Evolutionary conservation across 2,797 vertebrate species (phyloP).

Genomic region (Sciurus vulgaris): DNA sequence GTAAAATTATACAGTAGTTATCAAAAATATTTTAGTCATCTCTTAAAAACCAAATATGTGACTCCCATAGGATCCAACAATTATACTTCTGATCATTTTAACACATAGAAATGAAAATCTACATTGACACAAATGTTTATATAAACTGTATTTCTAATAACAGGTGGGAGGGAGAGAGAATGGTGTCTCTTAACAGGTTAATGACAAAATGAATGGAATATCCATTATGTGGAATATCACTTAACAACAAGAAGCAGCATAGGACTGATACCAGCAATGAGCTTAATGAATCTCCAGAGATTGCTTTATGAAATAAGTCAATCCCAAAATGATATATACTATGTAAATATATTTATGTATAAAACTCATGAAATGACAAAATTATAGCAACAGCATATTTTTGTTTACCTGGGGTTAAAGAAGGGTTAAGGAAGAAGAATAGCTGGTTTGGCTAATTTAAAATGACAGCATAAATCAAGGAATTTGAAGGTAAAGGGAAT

Average conservation of each 20-base stretch:
- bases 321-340: not conserved
- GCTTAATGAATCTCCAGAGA: not conserved
- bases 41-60: not conserved
- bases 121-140: not conserved
- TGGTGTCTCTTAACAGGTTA: not conserved
- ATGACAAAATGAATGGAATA: not conserved
- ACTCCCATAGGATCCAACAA: not conserved
- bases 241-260: not conserved
- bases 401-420: not conserved
- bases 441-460: not conserved
- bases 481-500: not conserved
- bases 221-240: not conserved
- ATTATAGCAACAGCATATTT: not conserved
- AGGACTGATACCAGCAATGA: not conserved
- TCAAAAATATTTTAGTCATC: not conserved
- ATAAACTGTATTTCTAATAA: not conserved
- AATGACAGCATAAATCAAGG: not conserved
- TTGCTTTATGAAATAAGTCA: not conserved
- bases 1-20: not conserved
- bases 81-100: not conserved
- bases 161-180: not conserved
- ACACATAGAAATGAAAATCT: not conserved
- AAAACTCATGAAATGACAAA: not conserved
- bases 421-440: not conserved
- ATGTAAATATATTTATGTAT: not conserved